Evolutionary conservation across 2,888 invertebrate genomes (phyloP), one percentile per base, ranked within the genome.

Genomic region (Cephalotes varians): DNA sequence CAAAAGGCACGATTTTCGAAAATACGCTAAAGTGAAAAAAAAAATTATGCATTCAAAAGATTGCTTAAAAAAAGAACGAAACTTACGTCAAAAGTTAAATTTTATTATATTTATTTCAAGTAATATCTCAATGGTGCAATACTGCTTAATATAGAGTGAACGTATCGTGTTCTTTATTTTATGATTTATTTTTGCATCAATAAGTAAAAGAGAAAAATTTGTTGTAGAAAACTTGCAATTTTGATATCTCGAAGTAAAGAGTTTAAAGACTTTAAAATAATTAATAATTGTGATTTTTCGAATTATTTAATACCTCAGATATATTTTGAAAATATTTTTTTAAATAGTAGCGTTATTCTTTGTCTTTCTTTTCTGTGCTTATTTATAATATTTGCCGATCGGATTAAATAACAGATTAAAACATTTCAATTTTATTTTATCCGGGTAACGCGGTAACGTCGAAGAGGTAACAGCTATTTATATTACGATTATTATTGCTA

Each of bases 401-500:
- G 18, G 21, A 34, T 6, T 25, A 34, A 71, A 18, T 51, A 69
- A 49, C 15, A 15, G 18, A 18, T n/a, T 47, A 21, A 5, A 21
- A 31, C n/a, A 31, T 58, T 37, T 73, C n/a, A 44, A 58, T 40
- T 44, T 73, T 44, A n/a, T 31, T 51, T 34, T 34, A 15, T 34
- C 34, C 15, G 10, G 34, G n/a, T n/a, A n/a, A n/a, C n/a, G 21
- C 49, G 18, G 0, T 49, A 44, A 44, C 21, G 77, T 34, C 56
- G 44, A 79, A 69, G 77, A 58, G 72, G 44, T 69, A 54, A 76
- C 37, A 28, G 40, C 40, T 40, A 54, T 69, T 40, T 44, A 28
- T 34, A 47, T n/a, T 71, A 51, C 37, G n/a, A 86, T 74, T 81
- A 88, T 86, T 60, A 89, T 73, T 76, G 69, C 73, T 86, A 82